Base-by-base conservation (phyloP, 2,888 invertebrate species). In the Spicauda simplicius region DNA sequence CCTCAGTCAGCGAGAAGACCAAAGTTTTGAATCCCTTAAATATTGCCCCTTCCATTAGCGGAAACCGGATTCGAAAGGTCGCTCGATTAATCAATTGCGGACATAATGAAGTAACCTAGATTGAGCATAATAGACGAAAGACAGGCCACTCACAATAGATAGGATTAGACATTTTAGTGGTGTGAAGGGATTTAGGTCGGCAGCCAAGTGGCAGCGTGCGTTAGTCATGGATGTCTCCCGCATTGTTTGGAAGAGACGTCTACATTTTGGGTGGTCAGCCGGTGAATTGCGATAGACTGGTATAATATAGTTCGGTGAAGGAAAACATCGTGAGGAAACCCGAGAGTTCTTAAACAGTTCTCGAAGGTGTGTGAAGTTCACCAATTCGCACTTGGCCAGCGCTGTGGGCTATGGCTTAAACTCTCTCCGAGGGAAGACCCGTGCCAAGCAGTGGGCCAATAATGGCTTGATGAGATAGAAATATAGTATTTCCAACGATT, bases 51-150 rank as follows among this genome's bases (percentile, higher is more conserved):
- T 61, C 66, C 60, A 67, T 67, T 61, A 67, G 56, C 45, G 37
- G 61, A 56, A 52, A 56, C 56, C 55, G 50, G 66, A 67, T 52
- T 56, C 61, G 37, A 61, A 52, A 60, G 66, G 60, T 56, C 56
- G 61, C 11, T 61, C 56, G 48, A 67, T 67, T 61, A 61, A 67
- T 67, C 61, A 61, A 61, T 67, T 41, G 52, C 41, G 41, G 60
- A 52, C 52, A 56, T 55, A 55, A 60, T 60, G 60, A 66, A 60
- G 52, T 37, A 61, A 56, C 61, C 48, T 25, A 56, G 67, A 41
- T 61, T 56, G 45, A 18, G 55, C 33, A 63, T 62, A 41, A 45
- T 48, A 48, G 54, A 48, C 20, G 65, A 8, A 30, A 54, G 58
- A 52, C 64, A 58, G 52, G 52, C 20, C 37, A 30, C 55, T 60